Conservation (phyloP, 2,888 invertebrate genomes). For the Pteria penguin region DNA sequence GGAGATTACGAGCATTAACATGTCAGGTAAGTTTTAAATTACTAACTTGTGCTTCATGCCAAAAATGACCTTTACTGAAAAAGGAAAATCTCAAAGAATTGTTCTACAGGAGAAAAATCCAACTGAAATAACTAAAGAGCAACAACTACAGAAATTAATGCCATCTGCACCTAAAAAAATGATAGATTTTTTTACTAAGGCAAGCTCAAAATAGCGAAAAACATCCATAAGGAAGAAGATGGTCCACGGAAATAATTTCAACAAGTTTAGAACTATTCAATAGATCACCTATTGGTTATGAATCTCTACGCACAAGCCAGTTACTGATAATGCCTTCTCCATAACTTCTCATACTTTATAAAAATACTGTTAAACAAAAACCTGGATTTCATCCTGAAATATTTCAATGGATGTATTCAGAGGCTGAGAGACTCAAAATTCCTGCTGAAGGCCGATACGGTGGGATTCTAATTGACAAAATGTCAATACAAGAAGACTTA, state of each 20-base stretch:
- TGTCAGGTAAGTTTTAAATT: no score
- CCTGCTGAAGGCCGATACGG: slow-evolving; percentile 38
- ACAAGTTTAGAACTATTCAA: slow-evolving; percentile 23
- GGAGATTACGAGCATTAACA: no score
- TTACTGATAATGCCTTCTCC: slow-evolving; percentile 12
- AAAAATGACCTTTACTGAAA: no score
- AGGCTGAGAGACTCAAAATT: slow-evolving; percentile 40
- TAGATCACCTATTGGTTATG: slow-evolving; percentile 21
- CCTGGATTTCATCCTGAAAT: slow-evolving; percentile 34
- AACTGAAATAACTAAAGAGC: no score
- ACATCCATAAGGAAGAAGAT: slow-evolving; percentile 8
- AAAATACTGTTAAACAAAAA: slow-evolving; percentile 40
- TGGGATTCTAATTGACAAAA: slow-evolving; percentile 52
- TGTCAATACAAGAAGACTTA: slow-evolving; percentile 52
- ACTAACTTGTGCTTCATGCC: no score
- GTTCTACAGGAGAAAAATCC: no score
- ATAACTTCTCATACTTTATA: slow-evolving; percentile 25
- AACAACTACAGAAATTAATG: no score
- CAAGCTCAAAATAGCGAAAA: slow-evolving; percentile 11
- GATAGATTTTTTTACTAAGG: no score
- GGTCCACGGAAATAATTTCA: slow-evolving; percentile 17
- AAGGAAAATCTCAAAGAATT: no score
- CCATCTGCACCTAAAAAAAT: no score
- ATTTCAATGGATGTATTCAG: slow-evolving; percentile 51
- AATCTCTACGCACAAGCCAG: neutral